Base-by-base conservation (phyloP, 2,888 invertebrate species). In the Aspidapion aeneum region DNA sequence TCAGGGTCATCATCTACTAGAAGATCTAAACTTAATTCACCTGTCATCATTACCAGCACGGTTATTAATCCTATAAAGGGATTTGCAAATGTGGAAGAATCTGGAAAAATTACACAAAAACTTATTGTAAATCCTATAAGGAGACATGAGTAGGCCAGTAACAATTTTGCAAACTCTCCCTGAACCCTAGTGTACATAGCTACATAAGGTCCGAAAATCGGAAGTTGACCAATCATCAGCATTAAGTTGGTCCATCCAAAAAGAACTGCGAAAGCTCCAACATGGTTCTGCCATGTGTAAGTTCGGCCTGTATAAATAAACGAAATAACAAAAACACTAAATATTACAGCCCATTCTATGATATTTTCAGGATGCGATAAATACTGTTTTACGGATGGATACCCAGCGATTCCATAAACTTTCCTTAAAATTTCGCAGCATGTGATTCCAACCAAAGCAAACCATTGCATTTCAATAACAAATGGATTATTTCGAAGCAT, bases 131-230 rank as follows among this genome's bases (percentile, higher is more conserved):
- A 94, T 0, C 93, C 94, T 48, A 94, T 90, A 48, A 94, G 79
- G 67, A 94, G 86, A 73, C 93, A 93, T 0, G 91, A 90, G 75
- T 93, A 94, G 0, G 93, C 93, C 80, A 93, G 84, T 58, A 94
- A 84, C n/a, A 94, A 81, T 75, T 93, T 92, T 5, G 91, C 91
- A 71, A 94, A 93, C 81, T 94, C 93, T 56, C 90, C 91, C 75
- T 92, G 91, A 0, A 93, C 93, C 78, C 91, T 88, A 1, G 93
- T 93, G 72, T 93, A 93, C 94, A 94, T 94, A 0, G 94, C 94
- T 1, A 94, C 93, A 74, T 94, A 94, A 0, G 93, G 90, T 18
- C 94, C 94, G 74, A 94, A 92, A 58, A 93, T 87, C 0, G 94
- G 94, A 50, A 94, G 81, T 73, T 94, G 92, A 0, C 94, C 94